phyloP scores from a whole-genome alignment of 2,888 invertebrate genomes.

The Rotaria socialis region DNA sequence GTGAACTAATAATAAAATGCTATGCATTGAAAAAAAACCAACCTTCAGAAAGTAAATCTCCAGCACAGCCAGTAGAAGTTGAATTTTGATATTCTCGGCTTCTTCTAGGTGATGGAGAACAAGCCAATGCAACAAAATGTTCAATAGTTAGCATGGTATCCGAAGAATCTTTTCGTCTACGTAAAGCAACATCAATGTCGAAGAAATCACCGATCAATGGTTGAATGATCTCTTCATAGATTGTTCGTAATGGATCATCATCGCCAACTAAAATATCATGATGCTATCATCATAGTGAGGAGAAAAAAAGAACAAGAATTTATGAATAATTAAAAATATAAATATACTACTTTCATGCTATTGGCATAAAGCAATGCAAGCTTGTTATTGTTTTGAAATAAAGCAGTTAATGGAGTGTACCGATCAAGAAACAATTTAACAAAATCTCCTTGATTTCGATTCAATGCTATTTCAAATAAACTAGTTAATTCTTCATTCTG shows the following conservation, averaged over 20 bases:
- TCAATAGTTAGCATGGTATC: background rate
- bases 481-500: conserved; percentile 49
- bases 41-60: no score
- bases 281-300: background rate
- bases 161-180: no score
- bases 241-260: background rate
- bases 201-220: background rate
- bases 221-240: background rate
- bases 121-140: background rate
- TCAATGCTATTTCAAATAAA: conserved; percentile 56
- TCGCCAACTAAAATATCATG: background rate
- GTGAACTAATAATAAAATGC: no score
- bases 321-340: no score
- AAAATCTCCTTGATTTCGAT: conserved; percentile 55
- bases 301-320: no score
- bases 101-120: background rate
- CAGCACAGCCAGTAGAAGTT: no score
- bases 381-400: conserved; percentile 49
- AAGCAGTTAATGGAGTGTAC: conserved; percentile 55
- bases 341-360: background rate
- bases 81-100: no score
- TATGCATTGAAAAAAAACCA: no score
- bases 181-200: background rate
- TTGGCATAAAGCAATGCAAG: background rate
- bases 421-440: conserved; percentile 58